Conservation (phyloP, 2,888 invertebrate species). For the Hyposoter dolosus region DNA sequence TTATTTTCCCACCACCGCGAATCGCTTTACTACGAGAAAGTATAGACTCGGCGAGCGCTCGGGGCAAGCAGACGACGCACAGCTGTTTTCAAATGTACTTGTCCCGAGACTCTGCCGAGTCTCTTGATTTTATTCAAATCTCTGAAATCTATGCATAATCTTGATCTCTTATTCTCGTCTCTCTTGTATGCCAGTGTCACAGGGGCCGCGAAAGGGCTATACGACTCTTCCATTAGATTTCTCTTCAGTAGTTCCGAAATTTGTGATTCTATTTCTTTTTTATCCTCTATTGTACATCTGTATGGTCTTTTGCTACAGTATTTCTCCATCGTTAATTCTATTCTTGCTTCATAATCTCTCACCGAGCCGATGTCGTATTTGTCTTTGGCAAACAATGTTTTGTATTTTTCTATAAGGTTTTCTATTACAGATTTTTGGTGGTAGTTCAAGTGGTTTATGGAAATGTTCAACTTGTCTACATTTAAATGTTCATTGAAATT, state of each 20-base stretch:
- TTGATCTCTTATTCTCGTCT: slow-evolving; percentile 26
- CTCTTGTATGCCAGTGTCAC: slow-evolving; percentile 37
- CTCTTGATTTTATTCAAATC: slow-evolving; percentile 23
- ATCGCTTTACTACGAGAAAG: too few species aligned
- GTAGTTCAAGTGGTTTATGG: slow-evolving; percentile 18
- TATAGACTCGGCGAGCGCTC: too few species aligned
- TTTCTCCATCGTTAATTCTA: slow-evolving; percentile 25
- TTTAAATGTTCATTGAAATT: slow-evolving; percentile 31
- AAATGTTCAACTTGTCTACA: not conserved
- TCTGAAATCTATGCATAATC: slow-evolving; percentile 18
- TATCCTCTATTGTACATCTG: slow-evolving; percentile 32
- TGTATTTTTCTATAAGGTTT: slow-evolving; percentile 11
- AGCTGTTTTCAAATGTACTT: too few species aligned
- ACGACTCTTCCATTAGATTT: slow-evolving; percentile 24
- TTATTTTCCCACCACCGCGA: too few species aligned
- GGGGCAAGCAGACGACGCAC: too few species aligned
- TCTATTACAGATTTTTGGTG: slow-evolving; percentile 2
- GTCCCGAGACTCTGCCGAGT: too few species aligned
- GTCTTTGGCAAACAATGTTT: slow-evolving; percentile 40
- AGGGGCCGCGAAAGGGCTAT: slow-evolving; percentile 36
- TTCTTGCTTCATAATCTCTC: slow-evolving; percentile 24
- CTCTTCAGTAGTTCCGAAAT: slow-evolving; percentile 1
- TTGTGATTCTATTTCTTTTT: slow-evolving; percentile 38
- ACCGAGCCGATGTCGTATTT: slow-evolving; percentile 41
- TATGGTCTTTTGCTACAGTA: slow-evolving; percentile 32